Percentiles rank a stretch among this genome's conserved stretches.
Evolutionary conservation across 2,113 vertebrate genomes (phyloP).

Genomic region (Calidris pugnax): DNA sequence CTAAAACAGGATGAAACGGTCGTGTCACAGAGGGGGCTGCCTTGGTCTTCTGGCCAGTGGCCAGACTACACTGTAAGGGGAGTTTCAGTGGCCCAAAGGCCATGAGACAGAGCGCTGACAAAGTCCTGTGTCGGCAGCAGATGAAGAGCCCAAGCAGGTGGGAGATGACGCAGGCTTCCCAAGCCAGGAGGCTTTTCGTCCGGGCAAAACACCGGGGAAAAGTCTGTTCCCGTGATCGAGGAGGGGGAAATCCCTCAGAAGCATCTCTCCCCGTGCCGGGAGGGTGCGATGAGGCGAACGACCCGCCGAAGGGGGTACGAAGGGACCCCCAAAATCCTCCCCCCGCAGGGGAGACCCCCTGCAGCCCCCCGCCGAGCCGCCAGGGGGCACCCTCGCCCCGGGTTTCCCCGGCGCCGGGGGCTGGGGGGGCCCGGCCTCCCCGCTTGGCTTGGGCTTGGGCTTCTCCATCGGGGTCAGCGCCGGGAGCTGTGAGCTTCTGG

Average conservation of each 20-base stretch:
- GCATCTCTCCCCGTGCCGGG: accelerated
- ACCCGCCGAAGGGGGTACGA: accelerated
- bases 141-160: accelerated
- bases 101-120: not conserved
- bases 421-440: not conserved
- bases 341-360: accelerated
- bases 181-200: not conserved
- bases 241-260: not conserved
- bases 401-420: not conserved
- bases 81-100: not conserved
- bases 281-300: accelerated
- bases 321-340: accelerated
- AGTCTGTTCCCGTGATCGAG: accelerated
- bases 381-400: not conserved
- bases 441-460: too few relatives aligned
- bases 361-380: not conserved
- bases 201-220: not conserved
- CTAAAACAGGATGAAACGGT: not conserved
- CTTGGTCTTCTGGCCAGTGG: not conserved
- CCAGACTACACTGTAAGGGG: not conserved
- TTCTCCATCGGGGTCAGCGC: not conserved
- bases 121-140: accelerated
- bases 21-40: not conserved
- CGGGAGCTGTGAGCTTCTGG: not conserved
- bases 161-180: not conserved